Base-by-base conservation (phyloP, 2,888 invertebrate species). In the Hypsopygia costalis region DNA sequence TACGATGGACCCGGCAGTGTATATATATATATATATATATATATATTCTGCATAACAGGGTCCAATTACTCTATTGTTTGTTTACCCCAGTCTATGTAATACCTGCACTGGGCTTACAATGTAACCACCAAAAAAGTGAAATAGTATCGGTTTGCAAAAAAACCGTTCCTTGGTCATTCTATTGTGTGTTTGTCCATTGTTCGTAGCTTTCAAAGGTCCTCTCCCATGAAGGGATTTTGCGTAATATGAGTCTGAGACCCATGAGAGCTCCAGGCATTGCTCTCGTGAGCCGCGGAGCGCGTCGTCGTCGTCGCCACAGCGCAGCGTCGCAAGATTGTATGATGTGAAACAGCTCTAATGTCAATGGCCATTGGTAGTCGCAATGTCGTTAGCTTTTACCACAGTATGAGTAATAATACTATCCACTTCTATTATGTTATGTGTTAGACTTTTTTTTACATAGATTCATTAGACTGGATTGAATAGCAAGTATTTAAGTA, bases 191-290 rank as follows among this genome's bases (percentile, higher is more conserved):
- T 12, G 10, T 11, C 33, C 28, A 46, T 43, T 45, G 20, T 11
- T 32, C 36, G 56, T 53, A 50, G 53, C 53, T 56, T 58, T 54
- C 30, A 41, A 25, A 53, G 44, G 46, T 52, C 51, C 50, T 49
- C 56, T 65, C 65, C 57, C 62, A 64, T 66, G 55, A 53, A 52
- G 51, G 46, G 36, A 39, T 28, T 59, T 59, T 55, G 51, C 52
- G 67, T 63, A 66, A 68, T 47, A 39, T 46, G 60, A 63, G 50
- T 54, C 58, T 48, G 44, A 54, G 38, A 52, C 51, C 43, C 58
- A 62, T 64, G 62, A 58, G 65, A 68, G 44, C 33, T 41, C 52
- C 47, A 46, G 51, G 56, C 50, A 41, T 40, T 46, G 47, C 44
- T 25, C 25, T 48, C 40, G 36, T 29, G 34, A 20, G 36, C 46